These are phyloP conservation scores for Lathamus discolor DNA, from an alignment of 2,113 vertebrate species.

Conservation along the genomic window DNA sequence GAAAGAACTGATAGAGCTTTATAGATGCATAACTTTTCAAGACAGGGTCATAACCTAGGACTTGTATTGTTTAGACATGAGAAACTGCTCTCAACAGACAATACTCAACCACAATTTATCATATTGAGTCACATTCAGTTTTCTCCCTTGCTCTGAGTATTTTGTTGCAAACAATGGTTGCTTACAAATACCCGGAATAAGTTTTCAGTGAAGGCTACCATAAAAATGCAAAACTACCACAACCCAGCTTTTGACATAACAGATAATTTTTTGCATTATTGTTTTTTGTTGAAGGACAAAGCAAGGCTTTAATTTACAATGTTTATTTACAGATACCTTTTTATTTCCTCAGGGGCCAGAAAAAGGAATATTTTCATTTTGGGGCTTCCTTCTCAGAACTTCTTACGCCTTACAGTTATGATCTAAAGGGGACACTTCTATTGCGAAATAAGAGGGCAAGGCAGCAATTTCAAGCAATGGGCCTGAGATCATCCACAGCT, in stretches of 20 bases:
- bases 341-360: background rate
- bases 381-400: background rate
- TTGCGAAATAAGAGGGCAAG: background rate
- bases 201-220: background rate
- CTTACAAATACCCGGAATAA: background rate
- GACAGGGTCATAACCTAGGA: background rate
- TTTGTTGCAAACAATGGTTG: background rate
- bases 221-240: background rate
- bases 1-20: background rate
- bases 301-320: background rate
- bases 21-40: fast-evolving
- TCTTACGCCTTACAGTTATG: background rate
- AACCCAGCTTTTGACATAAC: fast-evolving
- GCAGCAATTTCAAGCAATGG: background rate
- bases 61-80: background rate
- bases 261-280: background rate
- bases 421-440: background rate
- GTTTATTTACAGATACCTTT: background rate
- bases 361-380: background rate
- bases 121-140: background rate
- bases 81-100: background rate
- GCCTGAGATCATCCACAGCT: background rate
- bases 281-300: background rate
- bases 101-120: background rate
- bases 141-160: background rate